These are phyloP conservation scores for Prunella fulvescens DNA, from an alignment of 2,113 vertebrate species.

Conservation along the genomic window DNA sequence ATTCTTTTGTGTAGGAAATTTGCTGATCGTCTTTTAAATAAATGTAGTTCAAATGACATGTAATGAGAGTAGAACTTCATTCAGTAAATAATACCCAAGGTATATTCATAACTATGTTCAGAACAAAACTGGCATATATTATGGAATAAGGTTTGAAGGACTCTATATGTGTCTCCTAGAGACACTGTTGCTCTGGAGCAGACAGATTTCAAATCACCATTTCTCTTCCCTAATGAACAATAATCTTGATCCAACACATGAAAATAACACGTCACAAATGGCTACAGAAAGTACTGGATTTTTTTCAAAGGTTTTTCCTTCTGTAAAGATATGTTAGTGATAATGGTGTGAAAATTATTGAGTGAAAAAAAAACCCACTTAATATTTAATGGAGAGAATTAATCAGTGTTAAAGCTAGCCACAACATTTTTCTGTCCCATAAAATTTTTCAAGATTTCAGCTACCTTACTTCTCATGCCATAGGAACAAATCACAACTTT, in stretches of 20 bases:
- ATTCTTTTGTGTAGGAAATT: slow-evolving; percentile 2
- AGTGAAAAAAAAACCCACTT: background rate
- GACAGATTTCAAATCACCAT: slow-evolving; percentile 3
- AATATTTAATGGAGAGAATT: background rate
- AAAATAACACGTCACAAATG: background rate
- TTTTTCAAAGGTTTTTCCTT: background rate
- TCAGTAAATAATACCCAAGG: background rate
- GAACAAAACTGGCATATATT: background rate
- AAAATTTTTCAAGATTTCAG: background rate
- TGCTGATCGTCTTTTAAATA: slow-evolving; percentile 6
- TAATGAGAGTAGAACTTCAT: background rate
- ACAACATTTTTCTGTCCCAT: background rate
- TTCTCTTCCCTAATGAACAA: slow-evolving; percentile 6
- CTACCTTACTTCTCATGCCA: background rate
- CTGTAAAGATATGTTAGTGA: background rate
- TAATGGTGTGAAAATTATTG: background rate
- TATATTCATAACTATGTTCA: background rate
- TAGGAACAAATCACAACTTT: background rate
- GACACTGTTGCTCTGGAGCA: background rate
- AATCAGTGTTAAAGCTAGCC: background rate
- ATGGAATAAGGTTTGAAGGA: background rate
- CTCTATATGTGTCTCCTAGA: background rate
- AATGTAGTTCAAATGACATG: background rate
- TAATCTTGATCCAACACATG: background rate
- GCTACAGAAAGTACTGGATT: background rate